Base-by-base conservation (phyloP, 2,113 vertebrate species). In the Pteropus alecto region DNA sequence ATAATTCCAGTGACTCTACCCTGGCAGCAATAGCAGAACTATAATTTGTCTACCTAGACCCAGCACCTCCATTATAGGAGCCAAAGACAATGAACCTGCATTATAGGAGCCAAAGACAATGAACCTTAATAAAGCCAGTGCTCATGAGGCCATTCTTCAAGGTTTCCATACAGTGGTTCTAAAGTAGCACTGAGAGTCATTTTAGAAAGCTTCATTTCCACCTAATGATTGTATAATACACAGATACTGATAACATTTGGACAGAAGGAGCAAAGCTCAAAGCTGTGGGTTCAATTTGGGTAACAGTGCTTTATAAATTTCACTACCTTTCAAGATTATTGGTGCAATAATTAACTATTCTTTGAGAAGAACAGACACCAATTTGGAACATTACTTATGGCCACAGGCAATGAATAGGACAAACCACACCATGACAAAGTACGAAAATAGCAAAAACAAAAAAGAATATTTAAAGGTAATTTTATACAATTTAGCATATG, bases 271-370 rank as follows among this genome's bases (percentile, higher is more conserved):
- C 70, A 84, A 60, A 46, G 30, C n/a, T 87, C 86, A 38, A 7
- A 70, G 85, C 48, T 76, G 28, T n/a, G 58, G 77, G 68, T 92
- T 97, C 88, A 77, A 67, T 82, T 51, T 93, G 77, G 90, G 87
- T 85, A 85, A 81, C 26, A 61, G n/a, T 41, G n/a, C 95, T 96
- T 96, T 78, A 94, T 78, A 74, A 91, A 92, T 95, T 92, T 91
- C 95, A 91, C 82, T 74, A 70, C 82, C 61, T 94, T 94, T 88
- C 82, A 94, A 73, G 67, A 91, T 81, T 93, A 94, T 60, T 93
- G 48, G 21, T 97, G 12, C 51, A 84, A 90, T 86, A 94, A 94
- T 95, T 92, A 96, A 76, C 87, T 58, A 38, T 79, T 92, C 91
- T 94, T 96, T 95, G 70, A 92, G 74, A 74, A 95, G 73, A 96